Percentiles rank a stretch among this genome's conserved stretches.
phyloP scores from a whole-genome alignment of 2,888 invertebrate species.

The Rotaria sp. region DNA sequence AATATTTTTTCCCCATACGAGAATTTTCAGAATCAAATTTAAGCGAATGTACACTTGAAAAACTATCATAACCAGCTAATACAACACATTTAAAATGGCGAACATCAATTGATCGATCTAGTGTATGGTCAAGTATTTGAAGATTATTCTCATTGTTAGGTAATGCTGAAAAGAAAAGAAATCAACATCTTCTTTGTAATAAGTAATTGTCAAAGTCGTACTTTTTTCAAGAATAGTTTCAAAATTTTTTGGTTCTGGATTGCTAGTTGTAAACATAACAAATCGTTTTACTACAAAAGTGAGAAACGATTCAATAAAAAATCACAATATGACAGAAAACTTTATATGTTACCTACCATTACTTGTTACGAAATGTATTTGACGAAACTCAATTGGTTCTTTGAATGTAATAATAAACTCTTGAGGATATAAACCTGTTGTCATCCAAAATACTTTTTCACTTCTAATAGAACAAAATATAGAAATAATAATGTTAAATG shows the following conservation, averaged over 20 bases:
- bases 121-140: not conserved
- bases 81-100: constrained; percentile 14
- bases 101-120: not conserved
- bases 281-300: not conserved
- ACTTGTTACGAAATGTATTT: not conserved
- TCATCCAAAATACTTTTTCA: constrained; percentile 9
- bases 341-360: not conserved
- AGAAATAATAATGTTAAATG: not conserved
- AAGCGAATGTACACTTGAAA: not conserved
- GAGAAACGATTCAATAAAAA: not conserved
- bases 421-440: constrained; percentile 6
- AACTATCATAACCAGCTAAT: constrained; percentile 20
- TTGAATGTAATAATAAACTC: not conserved
- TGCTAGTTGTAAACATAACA: constrained; percentile 9
- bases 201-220: not conserved
- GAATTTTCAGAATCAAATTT: not conserved
- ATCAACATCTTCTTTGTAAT: not conserved
- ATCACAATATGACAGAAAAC: not conserved
- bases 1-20: not conserved
- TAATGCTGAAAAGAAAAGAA: not conserved
- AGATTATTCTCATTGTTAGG: not conserved
- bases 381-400: constrained; percentile 7
- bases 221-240: constrained; percentile 10
- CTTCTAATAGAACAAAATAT: not conserved
- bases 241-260: constrained; percentile 10